Conservation (phyloP, 2,113 vertebrate genomes). For the Psammodynastes pulverulentus region DNA sequence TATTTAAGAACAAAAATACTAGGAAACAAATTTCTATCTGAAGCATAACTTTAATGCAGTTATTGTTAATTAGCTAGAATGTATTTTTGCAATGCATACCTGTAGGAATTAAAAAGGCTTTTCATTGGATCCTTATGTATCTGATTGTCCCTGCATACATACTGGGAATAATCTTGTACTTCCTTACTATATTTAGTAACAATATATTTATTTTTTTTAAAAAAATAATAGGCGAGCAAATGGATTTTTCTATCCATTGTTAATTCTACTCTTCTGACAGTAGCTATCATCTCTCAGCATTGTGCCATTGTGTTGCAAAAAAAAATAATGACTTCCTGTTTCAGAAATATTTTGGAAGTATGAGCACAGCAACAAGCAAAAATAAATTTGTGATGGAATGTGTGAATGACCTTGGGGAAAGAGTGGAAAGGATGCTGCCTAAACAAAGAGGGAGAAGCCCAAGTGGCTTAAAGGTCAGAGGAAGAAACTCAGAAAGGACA, state of each 20-base stretch:
- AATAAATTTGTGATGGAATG: neutral
- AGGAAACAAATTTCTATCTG: too few relatives aligned
- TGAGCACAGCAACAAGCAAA: neutral
- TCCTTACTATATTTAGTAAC: neutral
- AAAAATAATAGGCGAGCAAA: neutral
- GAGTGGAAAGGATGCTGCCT: neutral
- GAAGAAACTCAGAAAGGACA: neutral
- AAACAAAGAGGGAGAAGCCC: neutral
- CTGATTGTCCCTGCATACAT: neutral
- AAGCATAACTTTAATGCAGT: neutral
- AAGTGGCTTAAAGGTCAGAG: neutral
- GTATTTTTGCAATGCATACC: neutral
- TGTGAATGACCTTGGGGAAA: neutral
- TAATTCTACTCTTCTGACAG: neutral
- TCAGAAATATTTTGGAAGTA: neutral
- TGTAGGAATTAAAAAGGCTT: neutral
- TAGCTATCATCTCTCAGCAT: neutral
- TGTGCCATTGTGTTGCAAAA: neutral
- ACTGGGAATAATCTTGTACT: neutral
- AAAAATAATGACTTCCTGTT: neutral
- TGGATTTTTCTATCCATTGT: neutral
- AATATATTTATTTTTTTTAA: neutral
- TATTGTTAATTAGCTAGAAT: neutral
- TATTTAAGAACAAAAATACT: neutral
- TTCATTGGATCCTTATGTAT: fast-evolving